Conservation (phyloP, 92 coral and sea anemone genomes). For the Phenganax stokvisi region DNA sequence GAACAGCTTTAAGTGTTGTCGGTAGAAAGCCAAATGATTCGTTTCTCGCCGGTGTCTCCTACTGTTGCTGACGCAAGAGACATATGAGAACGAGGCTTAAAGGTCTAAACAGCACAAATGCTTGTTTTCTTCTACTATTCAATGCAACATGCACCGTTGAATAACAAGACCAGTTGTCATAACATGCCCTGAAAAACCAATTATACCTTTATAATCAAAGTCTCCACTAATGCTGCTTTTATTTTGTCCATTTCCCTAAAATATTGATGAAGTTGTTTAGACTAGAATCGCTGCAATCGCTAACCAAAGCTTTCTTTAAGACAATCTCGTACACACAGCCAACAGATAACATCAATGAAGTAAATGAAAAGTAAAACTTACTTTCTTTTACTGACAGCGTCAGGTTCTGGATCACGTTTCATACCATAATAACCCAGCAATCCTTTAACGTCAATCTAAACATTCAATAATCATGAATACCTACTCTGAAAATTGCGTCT, state of each 20-base stretch:
- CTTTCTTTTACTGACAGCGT: conserved; percentile 77
- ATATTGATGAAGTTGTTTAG: neutral
- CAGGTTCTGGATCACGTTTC: conserved; percentile 78
- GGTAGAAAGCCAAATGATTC: no score
- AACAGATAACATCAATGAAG: neutral
- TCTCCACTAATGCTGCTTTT: conserved; percentile 69
- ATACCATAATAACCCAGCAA: conserved; percentile 82
- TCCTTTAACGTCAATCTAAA: conserved; percentile 71
- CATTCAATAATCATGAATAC: no score
- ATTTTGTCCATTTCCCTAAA: conserved; percentile 79
- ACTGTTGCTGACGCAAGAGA: no score
- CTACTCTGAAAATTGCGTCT: no score
- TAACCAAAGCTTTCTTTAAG: no score
- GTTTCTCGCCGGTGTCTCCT: no score
- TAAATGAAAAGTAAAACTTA: neutral
- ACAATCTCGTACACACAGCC: neutral
- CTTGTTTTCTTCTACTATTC: no score
- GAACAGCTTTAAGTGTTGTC: no score
- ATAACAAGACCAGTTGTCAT: neutral
- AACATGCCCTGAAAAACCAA: neutral
- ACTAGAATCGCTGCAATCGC: no score
- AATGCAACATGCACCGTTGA: neutral
- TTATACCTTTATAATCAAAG: conserved; percentile 67
- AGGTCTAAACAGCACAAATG: no score
- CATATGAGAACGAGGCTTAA: no score